These are phyloP conservation scores for Cricetomys ansorgei DNA, from an alignment of 2,113 vertebrate genomes.

Conservation along the genomic window DNA sequence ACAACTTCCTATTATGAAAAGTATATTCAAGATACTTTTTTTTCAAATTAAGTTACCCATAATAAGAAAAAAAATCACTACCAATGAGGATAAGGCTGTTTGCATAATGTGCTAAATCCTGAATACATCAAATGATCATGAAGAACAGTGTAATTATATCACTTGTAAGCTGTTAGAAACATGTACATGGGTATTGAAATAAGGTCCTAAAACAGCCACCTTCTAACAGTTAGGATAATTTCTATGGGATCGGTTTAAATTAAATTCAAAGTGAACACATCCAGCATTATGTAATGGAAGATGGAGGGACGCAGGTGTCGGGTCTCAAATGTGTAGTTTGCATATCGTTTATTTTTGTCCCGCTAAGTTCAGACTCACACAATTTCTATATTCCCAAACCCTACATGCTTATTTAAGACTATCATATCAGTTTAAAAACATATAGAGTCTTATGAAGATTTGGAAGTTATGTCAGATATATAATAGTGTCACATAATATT, in stretches of 20 bases:
- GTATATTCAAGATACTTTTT: neutral
- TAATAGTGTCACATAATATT: neutral
- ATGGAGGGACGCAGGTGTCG: neutral
- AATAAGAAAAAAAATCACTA: neutral
- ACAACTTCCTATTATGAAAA: constrained; percentile 21
- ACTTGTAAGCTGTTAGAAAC: neutral
- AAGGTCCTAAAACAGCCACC: neutral
- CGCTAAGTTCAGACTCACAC: accelerated
- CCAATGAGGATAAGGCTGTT: neutral
- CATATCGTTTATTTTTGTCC: neutral
- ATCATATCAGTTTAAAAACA: neutral
- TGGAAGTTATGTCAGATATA: neutral
- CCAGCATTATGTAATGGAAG: neutral
- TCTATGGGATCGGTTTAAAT: neutral
- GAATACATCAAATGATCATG: neutral
- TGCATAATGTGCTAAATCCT: neutral
- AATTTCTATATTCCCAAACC: neutral
- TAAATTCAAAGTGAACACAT: neutral
- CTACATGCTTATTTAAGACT: neutral
- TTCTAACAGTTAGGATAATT: neutral
- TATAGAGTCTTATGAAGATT: neutral
- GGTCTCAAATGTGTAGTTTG: neutral
- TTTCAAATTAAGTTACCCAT: neutral
- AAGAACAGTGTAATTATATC: neutral
- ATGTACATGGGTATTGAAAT: neutral